Conservation (phyloP, 2,797 vertebrate genomes). For the Kryptopterus vitreolus region DNA sequence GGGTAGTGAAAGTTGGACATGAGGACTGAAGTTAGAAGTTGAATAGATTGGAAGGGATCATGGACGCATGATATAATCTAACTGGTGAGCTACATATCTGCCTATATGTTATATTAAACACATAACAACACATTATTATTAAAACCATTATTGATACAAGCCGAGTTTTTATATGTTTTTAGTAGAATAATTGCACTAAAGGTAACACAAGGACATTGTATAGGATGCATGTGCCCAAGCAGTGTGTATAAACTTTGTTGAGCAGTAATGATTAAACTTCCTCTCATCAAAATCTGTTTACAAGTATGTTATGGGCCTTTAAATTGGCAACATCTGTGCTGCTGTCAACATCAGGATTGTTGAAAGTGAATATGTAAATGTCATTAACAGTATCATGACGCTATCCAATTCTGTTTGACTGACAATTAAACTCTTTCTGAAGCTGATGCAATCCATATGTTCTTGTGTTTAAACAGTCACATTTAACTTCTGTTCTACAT, state of each 20-base stretch:
- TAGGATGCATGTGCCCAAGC: neutral
- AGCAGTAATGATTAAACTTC: neutral
- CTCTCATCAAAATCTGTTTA: slow-evolving; percentile 9
- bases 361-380: slow-evolving; percentile 1
- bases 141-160: neutral
- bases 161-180: neutral
- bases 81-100: neutral
- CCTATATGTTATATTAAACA: neutral
- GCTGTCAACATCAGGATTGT: slow-evolving; percentile 6
- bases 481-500: too few relatives aligned
- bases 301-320: neutral
- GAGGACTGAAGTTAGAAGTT: neutral
- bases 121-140: neutral
- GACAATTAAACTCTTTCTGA: neutral
- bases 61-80: neutral
- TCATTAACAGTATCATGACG: neutral
- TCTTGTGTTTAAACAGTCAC: too few relatives aligned
- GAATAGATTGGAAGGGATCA: neutral
- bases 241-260: neutral
- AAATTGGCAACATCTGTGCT: slow-evolving; percentile 34
- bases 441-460: too few relatives aligned
- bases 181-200: neutral
- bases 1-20: neutral
- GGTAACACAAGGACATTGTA: neutral
- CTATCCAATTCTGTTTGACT: neutral